phyloP scores from a whole-genome alignment of 2,113 vertebrate genomes.

The Rhinopomastus cyanomelas region DNA sequence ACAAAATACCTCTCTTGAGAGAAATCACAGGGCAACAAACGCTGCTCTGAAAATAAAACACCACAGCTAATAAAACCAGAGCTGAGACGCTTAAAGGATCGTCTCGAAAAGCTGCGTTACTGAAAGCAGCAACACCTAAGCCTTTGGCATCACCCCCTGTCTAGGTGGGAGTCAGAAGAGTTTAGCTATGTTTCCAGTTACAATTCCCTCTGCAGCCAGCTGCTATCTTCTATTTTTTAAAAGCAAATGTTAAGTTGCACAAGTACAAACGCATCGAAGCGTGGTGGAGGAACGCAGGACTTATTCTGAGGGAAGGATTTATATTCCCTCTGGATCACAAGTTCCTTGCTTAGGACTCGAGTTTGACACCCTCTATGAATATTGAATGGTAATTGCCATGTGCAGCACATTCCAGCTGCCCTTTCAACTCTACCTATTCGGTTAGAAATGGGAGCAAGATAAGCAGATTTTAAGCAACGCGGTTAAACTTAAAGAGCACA shows the following conservation, averaged over 20 bases:
- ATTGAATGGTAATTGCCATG: background rate
- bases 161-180: background rate
- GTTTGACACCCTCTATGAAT: background rate
- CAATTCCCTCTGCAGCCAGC: background rate
- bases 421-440: conserved; percentile 9
- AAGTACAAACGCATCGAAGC: background rate
- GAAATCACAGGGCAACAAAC: background rate
- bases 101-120: background rate
- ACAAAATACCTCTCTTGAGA: background rate
- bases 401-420: background rate
- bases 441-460: conserved; percentile 8
- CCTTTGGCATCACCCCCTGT: background rate
- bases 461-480: conserved; percentile 19
- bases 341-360: background rate
- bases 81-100: background rate
- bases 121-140: background rate
- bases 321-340: background rate
- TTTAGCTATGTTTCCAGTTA: background rate
- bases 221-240: conserved; percentile 8
- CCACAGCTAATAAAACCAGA: background rate
- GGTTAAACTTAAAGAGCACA: conserved; percentile 17
- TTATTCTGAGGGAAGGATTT: background rate
- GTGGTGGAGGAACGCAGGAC: background rate
- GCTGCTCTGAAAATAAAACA: background rate
- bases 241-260: background rate